These are phyloP conservation scores for Aselliscus stoliczkanus DNA, from an alignment of 2,797 vertebrate species.

Conservation along the genomic window DNA sequence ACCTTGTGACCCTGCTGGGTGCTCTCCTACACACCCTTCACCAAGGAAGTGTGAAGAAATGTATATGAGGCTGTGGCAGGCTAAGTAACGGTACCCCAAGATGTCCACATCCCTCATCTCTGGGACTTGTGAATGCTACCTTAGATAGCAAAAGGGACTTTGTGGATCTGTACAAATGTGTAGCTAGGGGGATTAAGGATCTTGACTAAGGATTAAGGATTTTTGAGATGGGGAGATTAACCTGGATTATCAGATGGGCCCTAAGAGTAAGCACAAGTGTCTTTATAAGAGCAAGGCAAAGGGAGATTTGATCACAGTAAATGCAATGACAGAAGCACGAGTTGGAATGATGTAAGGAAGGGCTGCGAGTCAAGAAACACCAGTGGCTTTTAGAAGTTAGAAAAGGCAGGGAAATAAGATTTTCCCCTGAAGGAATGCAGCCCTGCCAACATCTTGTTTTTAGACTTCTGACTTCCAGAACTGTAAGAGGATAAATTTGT, in stretches of 20 bases:
- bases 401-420: neutral
- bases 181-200: neutral
- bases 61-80: neutral
- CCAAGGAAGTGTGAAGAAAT: neutral
- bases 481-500: neutral
- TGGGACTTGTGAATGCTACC: neutral
- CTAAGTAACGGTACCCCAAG: neutral
- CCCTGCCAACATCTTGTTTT: neutral
- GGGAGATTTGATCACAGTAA: neutral
- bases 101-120: neutral
- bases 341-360: neutral
- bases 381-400: neutral
- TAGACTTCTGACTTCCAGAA: neutral
- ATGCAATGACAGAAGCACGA: neutral
- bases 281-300: neutral
- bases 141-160: neutral
- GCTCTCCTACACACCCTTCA: neutral
- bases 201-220: neutral
- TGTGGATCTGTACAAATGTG: neutral
- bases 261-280: neutral
- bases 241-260: neutral
- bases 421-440: neutral
- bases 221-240: neutral
- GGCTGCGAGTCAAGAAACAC: neutral
- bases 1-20: neutral